A percentile compares a stretch with the other conserved stretches of the same genome.
phyloP scores from a whole-genome alignment of 2,888 invertebrate species.

The Agriotes lineatus region DNA sequence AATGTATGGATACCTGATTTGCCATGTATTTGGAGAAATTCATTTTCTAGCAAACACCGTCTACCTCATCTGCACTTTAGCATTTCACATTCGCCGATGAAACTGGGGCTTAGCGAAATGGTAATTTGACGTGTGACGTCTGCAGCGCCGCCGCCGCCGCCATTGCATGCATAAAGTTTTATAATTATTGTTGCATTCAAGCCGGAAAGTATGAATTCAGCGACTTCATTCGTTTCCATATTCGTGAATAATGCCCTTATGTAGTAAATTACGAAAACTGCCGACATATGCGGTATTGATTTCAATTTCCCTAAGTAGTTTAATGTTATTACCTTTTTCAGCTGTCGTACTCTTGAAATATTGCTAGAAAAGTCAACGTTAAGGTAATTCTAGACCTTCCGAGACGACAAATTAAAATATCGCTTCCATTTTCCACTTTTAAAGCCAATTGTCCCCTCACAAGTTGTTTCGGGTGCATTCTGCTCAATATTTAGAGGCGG shows the following conservation, averaged over 20 bases:
- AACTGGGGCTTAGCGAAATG: constrained; percentile 2
- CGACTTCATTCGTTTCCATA: not conserved
- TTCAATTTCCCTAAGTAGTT: constrained; percentile 16
- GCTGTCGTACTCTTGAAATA: not conserved
- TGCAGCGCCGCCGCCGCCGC: too few relatives aligned
- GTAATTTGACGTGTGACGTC: constrained; percentile 6
- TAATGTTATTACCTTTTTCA: not conserved
- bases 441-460: not conserved
- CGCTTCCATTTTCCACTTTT: too few relatives aligned
- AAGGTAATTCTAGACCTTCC: too few relatives aligned
- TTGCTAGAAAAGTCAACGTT: not conserved
- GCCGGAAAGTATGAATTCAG: not conserved
- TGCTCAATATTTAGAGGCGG: not conserved
- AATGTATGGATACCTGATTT: too few relatives aligned
- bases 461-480: not conserved
- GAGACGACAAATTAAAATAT: too few relatives aligned
- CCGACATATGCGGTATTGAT: not conserved
- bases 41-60: not conserved
- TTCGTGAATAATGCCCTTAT: not conserved
- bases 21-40: too few relatives aligned
- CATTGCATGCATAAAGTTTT: not conserved
- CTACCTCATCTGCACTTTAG: constrained; percentile 15
- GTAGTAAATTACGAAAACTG: not conserved
- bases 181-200: constrained; percentile 5
- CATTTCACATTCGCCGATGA: constrained; percentile 4